phyloP scores from a whole-genome alignment of 2,888 invertebrate genomes.

The Charanyca ferruginea region DNA sequence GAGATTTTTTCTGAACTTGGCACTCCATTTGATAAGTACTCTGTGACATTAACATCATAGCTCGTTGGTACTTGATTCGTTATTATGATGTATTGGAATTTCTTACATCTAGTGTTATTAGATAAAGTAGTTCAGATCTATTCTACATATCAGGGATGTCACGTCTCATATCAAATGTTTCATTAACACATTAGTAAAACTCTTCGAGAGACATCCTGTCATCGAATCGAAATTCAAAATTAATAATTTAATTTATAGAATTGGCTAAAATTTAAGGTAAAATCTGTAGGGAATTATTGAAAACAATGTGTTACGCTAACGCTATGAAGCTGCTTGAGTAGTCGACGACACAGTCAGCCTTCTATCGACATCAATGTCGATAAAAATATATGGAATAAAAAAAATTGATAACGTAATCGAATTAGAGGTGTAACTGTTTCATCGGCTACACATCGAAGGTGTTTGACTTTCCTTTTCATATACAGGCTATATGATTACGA shows the following conservation, averaged over 20 bases:
- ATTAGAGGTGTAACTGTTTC: slow-evolving; percentile 63
- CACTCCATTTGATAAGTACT: slow-evolving; percentile 41
- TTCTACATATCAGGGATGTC: slow-evolving; percentile 63
- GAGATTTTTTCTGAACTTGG: slow-evolving; percentile 1
- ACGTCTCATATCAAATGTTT: slow-evolving; percentile 72
- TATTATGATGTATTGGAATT: slow-evolving; percentile 41
- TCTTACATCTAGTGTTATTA: slow-evolving; percentile 49
- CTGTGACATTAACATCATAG: slow-evolving; percentile 40
- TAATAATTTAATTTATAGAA: slow-evolving; percentile 81
- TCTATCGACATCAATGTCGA: slow-evolving; percentile 50
- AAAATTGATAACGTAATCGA: slow-evolving; percentile 50
- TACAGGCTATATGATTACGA: slow-evolving; percentile 83
- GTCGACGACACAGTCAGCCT: slow-evolving; percentile 67
- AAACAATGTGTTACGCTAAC: slow-evolving; percentile 77
- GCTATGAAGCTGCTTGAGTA: slow-evolving; percentile 71
- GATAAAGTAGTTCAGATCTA: slow-evolving; percentile 50
- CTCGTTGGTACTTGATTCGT: slow-evolving; percentile 46
- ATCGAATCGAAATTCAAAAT: slow-evolving; percentile 79
- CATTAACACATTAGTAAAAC: slow-evolving; percentile 73
- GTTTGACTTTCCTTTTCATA: slow-evolving; percentile 82
- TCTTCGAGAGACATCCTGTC: slow-evolving; percentile 77
- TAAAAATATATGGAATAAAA: slow-evolving; percentile 40
- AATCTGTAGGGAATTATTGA: slow-evolving; percentile 79
- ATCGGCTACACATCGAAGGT: slow-evolving; percentile 68
- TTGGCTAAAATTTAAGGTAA: slow-evolving; percentile 84